Percentiles rank a stretch among this genome's conserved stretches.
Conservation (phyloP, 2,888 invertebrate species). For the Calephelis perditalis region DNA sequence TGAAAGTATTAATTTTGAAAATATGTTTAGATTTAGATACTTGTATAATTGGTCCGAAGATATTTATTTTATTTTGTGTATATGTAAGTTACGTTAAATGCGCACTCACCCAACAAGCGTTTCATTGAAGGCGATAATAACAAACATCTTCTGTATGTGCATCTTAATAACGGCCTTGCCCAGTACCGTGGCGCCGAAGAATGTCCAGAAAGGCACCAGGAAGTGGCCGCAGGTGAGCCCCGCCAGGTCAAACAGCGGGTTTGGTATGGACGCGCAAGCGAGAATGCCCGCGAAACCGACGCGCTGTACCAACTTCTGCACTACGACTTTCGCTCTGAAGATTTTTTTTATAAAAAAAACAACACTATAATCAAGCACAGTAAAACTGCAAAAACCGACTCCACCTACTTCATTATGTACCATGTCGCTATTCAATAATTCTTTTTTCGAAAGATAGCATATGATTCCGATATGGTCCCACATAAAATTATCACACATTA, state of each 20-base stretch:
- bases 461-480: no score
- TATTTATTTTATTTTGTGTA: neutral
- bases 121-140: conserved; percentile 98
- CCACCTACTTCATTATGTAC: no score
- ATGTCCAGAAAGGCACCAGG: conserved; percentile 99
- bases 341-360: neutral
- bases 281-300: conserved; percentile 98
- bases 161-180: conserved; percentile 98
- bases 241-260: conserved; percentile 98
- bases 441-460: no score
- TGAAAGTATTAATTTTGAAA: no score
- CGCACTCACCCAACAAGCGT: conserved; percentile 87
- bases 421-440: no score
- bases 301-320: conserved; percentile 93
- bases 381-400: no score
- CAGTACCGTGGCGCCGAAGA: conserved; percentile 98
- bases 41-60: no score
- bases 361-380: no score
- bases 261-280: conserved; percentile 98
- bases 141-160: conserved; percentile 98
- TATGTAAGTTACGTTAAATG: neutral
- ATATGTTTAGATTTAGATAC: no score
- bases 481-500: no score
- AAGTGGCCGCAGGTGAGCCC: conserved; percentile 99
- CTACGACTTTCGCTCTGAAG: conserved; percentile 86